These are phyloP conservation scores for Pachypanchax playfairii DNA, from an alignment of 2,113 vertebrate genomes.

Conservation along the genomic window DNA sequence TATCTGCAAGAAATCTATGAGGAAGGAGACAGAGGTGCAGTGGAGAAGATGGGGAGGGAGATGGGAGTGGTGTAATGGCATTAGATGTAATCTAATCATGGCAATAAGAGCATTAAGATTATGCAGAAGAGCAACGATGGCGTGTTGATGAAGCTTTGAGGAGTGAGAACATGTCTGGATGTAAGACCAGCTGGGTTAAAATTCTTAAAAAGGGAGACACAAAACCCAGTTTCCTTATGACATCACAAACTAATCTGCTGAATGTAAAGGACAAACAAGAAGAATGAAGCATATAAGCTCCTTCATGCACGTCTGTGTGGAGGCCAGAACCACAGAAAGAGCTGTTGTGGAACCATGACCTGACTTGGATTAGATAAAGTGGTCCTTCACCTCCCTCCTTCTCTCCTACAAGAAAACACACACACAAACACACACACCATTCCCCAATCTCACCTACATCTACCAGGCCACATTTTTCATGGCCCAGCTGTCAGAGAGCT, in stretches of 20 bases:
- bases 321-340: constrained; percentile 50
- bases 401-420: constrained; percentile 34
- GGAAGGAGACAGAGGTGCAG: constrained; percentile 42
- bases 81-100: constrained; percentile 77
- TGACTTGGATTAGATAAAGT: constrained; percentile 77
- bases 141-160: constrained; percentile 58
- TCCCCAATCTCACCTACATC: constrained; percentile 53
- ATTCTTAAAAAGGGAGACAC: constrained; percentile 5
- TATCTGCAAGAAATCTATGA: constrained; percentile 78
- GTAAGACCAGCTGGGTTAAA: constrained; percentile 21
- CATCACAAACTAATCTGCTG: too few species aligned
- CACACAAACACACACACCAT: constrained; percentile 32
- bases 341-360: constrained; percentile 68
- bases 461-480: constrained; percentile 80
- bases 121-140: constrained; percentile 65
- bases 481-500: constrained; percentile 77
- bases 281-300: too few species aligned
- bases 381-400: constrained; percentile 62
- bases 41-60: constrained; percentile 39
- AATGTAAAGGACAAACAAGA: too few species aligned
- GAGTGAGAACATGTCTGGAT: constrained; percentile 45
- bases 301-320: constrained; percentile 10
- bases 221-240: too few species aligned
- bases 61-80: constrained; percentile 67
- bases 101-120: constrained; percentile 74